These are phyloP conservation scores for Colaptes auratus DNA, from an alignment of 2,113 vertebrate genomes.

Conservation along the genomic window DNA sequence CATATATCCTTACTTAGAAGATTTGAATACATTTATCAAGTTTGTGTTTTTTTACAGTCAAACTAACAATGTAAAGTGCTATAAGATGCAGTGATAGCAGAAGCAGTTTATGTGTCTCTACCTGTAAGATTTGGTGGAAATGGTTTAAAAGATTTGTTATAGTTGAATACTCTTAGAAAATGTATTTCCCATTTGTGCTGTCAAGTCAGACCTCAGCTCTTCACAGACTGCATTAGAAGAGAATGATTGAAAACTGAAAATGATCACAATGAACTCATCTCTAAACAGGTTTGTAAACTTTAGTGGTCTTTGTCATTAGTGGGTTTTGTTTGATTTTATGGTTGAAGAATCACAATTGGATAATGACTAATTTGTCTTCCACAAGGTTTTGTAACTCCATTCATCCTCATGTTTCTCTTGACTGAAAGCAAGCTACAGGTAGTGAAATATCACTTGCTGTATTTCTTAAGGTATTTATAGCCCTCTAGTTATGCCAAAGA, in stretches of 20 bases:
- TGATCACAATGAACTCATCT: neutral
- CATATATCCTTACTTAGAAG: too few species aligned
- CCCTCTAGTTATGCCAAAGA: neutral
- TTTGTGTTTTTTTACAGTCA: neutral
- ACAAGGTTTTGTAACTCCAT: accelerated
- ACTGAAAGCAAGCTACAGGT: neutral
- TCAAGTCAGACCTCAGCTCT: neutral
- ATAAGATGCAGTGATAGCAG: neutral
- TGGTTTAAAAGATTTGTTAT: accelerated
- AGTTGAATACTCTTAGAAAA: neutral
- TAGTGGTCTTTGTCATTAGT: neutral
- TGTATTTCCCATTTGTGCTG: neutral
- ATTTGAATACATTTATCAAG: too few species aligned
- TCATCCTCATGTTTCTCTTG: neutral
- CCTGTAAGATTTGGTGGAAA: neutral
- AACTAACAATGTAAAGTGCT: neutral
- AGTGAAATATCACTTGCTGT: neutral
- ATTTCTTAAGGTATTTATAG: neutral
- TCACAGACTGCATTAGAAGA: neutral
- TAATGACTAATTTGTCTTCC: neutral
- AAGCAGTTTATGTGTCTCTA: neutral
- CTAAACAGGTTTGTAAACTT: neutral
- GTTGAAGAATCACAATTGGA: neutral
- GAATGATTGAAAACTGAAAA: neutral
- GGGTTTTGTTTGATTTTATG: neutral